Percentiles rank a stretch among this genome's conserved stretches.
These are phyloP conservation scores for Rhopalosiphum padi DNA, from an alignment of 1,140 invertebrate species.

Conservation along the genomic window DNA sequence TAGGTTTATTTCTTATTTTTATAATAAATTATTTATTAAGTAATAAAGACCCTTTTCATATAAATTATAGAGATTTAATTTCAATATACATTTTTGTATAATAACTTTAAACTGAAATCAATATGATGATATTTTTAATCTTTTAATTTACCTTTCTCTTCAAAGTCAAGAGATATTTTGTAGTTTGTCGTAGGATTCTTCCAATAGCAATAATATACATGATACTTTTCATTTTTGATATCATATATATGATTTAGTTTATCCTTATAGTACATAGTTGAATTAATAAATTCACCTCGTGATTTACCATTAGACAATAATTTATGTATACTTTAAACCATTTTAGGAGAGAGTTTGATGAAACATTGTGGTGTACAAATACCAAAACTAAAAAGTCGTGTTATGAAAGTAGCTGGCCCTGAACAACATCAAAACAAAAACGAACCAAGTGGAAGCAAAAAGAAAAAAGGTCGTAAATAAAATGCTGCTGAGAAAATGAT, in stretches of 20 bases:
- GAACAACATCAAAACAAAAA: slow-evolving; percentile 64
- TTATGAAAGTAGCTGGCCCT: slow-evolving; percentile 65
- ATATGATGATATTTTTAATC: neutral
- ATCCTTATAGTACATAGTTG: too few relatives aligned
- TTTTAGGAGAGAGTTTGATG: slow-evolving; percentile 69
- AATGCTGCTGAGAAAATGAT: neutral
- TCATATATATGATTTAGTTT: neutral
- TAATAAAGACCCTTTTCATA: neutral
- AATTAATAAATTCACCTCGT: too few relatives aligned
- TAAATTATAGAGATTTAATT: neutral
- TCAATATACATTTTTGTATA: neutral
- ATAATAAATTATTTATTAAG: neutral
- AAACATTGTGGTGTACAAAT: slow-evolving; percentile 83
- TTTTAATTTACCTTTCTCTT: neutral
- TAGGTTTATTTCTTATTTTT: neutral
- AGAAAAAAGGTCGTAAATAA: slow-evolving; percentile 61
- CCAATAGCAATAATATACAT: neutral
- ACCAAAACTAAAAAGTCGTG: slow-evolving; percentile 88
- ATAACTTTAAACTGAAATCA: neutral
- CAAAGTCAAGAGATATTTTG: neutral
- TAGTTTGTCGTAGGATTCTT: neutral
- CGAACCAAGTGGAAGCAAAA: slow-evolving; percentile 58
- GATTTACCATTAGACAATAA: too few relatives aligned
- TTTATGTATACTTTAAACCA: too few relatives aligned
- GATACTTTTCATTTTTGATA: neutral